phyloP scores from a whole-genome alignment of 2,888 invertebrate species.

The Polydrusus pterygomalis region DNA sequence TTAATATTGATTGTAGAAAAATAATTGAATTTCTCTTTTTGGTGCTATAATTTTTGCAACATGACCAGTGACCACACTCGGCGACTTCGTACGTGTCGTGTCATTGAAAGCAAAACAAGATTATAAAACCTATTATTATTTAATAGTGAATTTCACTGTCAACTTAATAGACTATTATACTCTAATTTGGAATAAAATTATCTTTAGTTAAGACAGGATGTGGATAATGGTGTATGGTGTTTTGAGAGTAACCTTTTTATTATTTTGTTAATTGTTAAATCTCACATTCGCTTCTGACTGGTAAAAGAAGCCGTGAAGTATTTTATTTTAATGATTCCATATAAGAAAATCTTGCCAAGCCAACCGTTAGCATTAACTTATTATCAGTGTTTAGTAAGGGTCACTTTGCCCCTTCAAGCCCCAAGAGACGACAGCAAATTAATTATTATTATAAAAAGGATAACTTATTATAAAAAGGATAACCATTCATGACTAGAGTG shows the following conservation, averaged over 20 bases:
- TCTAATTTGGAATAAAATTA: slow-evolving; percentile 35
- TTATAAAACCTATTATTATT: slow-evolving; percentile 37
- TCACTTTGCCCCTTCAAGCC: no score
- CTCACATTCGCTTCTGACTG: background rate
- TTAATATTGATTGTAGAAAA: no score
- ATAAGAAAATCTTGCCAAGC: no score
- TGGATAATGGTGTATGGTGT: slow-evolving; percentile 23
- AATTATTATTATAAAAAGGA: no score
- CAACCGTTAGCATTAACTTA: no score
- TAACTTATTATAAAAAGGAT: no score
- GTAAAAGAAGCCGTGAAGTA: no score
- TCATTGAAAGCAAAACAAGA: slow-evolving; percentile 25
- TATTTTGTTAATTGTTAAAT: slow-evolving; percentile 19
- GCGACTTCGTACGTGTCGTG: slow-evolving; percentile 12
- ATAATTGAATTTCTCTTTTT: background rate
- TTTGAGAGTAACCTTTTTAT: slow-evolving; percentile 28
- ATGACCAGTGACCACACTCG: background rate
- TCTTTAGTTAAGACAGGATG: slow-evolving; percentile 23
- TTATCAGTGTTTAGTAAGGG: no score
- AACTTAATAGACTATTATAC: slow-evolving; percentile 30
- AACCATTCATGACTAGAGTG: no score
- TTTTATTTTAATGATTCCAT: no score
- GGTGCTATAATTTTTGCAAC: background rate
- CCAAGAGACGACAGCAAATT: no score
- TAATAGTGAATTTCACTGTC: slow-evolving; percentile 32